Evolutionary conservation across 2,797 vertebrate species (phyloP).

Genomic region (Atherinosoma microstoma): DNA sequence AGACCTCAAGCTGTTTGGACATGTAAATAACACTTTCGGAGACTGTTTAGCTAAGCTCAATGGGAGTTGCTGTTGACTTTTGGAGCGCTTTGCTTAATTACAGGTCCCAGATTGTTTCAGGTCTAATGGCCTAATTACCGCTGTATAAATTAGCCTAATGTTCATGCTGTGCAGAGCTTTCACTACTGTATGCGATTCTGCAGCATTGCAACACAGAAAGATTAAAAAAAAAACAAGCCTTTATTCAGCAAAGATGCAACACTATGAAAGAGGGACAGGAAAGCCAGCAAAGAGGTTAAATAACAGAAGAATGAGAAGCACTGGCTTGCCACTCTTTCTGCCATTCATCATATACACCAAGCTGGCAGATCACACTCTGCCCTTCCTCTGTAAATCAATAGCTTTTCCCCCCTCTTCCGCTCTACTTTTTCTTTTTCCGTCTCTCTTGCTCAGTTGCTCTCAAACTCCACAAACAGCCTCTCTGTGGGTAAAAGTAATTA

Average conservation of each 20-base stretch:
- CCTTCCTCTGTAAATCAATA: constrained; percentile 78
- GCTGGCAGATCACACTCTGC: constrained; percentile 70
- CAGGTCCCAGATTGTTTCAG: constrained; percentile 83
- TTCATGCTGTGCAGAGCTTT: constrained; percentile 64
- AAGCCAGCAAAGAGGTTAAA: constrained; percentile 60
- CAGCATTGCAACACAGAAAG: constrained; percentile 34
- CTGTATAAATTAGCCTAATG: constrained; percentile 84
- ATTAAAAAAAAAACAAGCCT: constrained; percentile 50
- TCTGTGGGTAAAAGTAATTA: constrained; percentile 66
- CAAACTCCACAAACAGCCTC: constrained; percentile 60
- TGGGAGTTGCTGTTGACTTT: constrained; percentile 84
- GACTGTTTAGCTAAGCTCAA: constrained; percentile 79
- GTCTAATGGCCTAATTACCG: constrained; percentile 85
- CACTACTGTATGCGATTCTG: constrained; percentile 50
- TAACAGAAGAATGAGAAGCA: constrained; percentile 61
- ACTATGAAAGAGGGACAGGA: constrained; percentile 37
- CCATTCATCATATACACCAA: constrained; percentile 80
- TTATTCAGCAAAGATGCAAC: constrained; percentile 50
- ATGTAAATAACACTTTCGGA: constrained; percentile 83
- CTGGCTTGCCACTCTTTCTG: constrained; percentile 70
- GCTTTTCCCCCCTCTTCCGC: constrained; percentile 30
- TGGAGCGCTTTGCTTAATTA: constrained; percentile 85
- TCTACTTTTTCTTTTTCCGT: constrained; percentile 26
- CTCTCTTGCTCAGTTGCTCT: constrained; percentile 50
- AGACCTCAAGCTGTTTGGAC: constrained; percentile 83